phyloP scores from a whole-genome alignment of 2,888 invertebrate genomes.

The Raillietiella orientalis region DNA sequence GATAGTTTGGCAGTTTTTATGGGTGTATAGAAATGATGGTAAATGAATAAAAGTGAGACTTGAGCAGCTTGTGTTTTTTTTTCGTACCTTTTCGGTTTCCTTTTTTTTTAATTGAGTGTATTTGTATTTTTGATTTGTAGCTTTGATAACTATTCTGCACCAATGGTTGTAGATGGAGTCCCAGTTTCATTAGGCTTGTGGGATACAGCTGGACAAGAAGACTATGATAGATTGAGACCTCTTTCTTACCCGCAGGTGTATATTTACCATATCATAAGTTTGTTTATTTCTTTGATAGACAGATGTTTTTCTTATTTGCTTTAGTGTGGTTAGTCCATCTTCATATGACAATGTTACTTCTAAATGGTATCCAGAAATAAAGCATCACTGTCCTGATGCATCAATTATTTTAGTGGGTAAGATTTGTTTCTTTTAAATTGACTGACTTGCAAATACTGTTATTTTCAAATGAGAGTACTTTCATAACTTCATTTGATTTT shows the following conservation, averaged over 20 bases:
- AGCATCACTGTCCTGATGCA: constrained; percentile 97
- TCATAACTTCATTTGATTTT: constrained; percentile 1
- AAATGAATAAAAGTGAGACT: too few species aligned
- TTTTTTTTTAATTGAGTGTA: background rate
- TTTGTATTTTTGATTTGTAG: constrained; percentile 16
- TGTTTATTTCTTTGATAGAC: constrained; percentile 24
- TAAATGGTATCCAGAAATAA: constrained; percentile 99
- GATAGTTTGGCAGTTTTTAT: too few species aligned
- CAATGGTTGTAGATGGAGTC: constrained; percentile 92
- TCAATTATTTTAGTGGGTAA: constrained; percentile 91
- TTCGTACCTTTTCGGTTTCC: background rate
- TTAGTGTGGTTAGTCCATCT: constrained; percentile 93
- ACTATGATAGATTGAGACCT: constrained; percentile 81
- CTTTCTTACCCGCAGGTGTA: constrained; percentile 61
- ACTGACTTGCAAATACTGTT: background rate
- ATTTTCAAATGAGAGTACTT: constrained; percentile 4
- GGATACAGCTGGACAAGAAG: constrained; percentile 96
- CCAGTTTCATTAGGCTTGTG: constrained; percentile 84
- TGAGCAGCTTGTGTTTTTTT: constrained; percentile 7
- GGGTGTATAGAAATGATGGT: too few species aligned
- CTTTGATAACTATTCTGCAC: constrained; percentile 95
- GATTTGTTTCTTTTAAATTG: constrained; percentile 10
- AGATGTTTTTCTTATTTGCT: constrained; percentile 97
- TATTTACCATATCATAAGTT: background rate
- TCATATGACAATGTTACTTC: constrained; percentile 98